These are phyloP conservation scores for Cirrhinus mrigala DNA, from an alignment of 2,797 vertebrate species.

Conservation along the genomic window DNA sequence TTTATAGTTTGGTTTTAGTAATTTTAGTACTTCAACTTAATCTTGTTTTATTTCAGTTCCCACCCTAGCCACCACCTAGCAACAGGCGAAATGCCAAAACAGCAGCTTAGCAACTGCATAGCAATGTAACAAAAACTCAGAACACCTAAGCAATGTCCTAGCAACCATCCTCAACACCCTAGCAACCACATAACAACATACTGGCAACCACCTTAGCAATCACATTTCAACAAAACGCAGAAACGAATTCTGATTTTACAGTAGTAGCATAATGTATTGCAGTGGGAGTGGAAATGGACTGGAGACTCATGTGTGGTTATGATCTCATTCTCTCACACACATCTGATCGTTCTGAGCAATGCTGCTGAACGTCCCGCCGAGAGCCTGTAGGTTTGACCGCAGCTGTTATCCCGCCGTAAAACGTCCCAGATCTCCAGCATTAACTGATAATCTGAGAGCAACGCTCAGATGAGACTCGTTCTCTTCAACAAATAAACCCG, in stretches of 20 bases:
- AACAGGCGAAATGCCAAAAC: background rate
- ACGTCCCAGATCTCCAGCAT: constrained; percentile 13
- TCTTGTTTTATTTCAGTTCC: background rate
- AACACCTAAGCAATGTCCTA: background rate
- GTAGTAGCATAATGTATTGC: background rate
- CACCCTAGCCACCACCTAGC: background rate
- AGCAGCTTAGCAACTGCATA: background rate
- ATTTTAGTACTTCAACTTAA: too few relatives aligned
- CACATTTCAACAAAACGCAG: background rate
- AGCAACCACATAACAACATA: background rate
- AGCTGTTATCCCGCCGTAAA: background rate
- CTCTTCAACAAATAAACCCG: background rate
- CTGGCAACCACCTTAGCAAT: background rate
- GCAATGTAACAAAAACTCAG: background rate
- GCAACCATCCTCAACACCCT: background rate
- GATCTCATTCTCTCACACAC: background rate
- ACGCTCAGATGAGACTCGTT: background rate
- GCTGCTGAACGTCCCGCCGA: constrained; percentile 3
- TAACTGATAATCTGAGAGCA: background rate
- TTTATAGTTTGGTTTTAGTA: too few relatives aligned
- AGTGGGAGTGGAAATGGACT: background rate
- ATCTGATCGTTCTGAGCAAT: background rate
- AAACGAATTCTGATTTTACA: background rate
- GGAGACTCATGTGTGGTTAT: background rate
- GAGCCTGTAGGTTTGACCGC: constrained; percentile 13